Percentiles rank a stretch among this genome's conserved stretches.
These are phyloP conservation scores for Andrena trimmerana DNA, from an alignment of 2,888 invertebrate genomes.

Conservation along the genomic window DNA sequence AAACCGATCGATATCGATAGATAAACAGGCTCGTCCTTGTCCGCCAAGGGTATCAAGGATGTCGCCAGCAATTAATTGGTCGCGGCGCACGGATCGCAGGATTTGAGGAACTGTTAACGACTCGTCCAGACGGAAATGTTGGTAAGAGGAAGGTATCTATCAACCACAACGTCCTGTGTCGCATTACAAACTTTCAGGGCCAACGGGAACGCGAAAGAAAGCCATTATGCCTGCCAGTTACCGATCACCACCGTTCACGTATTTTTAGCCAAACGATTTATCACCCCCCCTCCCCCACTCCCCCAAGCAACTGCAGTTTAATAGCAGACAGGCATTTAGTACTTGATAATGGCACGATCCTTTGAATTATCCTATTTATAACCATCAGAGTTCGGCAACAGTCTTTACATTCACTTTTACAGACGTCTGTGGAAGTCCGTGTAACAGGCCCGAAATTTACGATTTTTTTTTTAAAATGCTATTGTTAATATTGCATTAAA, in stretches of 20 bases:
- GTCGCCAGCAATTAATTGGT: constrained; percentile 21
- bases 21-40: background rate
- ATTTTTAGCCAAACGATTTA: constrained; percentile 29
- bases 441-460: too few relatives aligned
- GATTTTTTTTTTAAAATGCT: background rate
- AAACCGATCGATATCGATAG: background rate
- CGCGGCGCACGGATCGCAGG: background rate
- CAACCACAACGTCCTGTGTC: constrained; percentile 71
- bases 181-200: constrained; percentile 61
- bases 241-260: background rate
- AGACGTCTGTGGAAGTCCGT: too few relatives aligned
- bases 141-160: constrained; percentile 56
- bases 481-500: too few relatives aligned
- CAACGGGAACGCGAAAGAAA: constrained; percentile 46
- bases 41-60: constrained; percentile 20
- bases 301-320: background rate
- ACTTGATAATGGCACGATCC: background rate
- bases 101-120: constrained; percentile 45
- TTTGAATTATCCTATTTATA: background rate
- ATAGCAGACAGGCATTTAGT: constrained; percentile 5
- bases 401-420: background rate
- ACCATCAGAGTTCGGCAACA: background rate
- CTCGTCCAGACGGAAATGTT: constrained; percentile 57
- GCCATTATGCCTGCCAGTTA: constrained; percentile 23
- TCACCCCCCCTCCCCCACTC: background rate